Conservation (phyloP, 30 jellyfish, hydroid and myxozoan species). For the Cassiopea andromeda region DNA sequence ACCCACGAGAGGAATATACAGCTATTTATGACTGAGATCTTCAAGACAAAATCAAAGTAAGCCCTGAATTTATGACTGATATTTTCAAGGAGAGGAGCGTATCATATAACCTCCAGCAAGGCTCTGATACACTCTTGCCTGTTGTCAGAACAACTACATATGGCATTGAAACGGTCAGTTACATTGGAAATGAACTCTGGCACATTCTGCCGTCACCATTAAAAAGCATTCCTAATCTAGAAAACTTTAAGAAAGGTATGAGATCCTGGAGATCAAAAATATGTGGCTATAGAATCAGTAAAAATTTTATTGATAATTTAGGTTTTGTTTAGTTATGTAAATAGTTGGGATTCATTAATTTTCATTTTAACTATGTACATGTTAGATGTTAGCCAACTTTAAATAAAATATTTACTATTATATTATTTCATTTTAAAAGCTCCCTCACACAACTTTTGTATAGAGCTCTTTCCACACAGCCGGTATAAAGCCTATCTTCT, state of each 20-base stretch:
- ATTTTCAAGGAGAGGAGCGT: background rate
- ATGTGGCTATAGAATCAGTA: background rate
- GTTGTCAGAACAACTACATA: background rate
- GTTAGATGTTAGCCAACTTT: background rate
- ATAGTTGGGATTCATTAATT: background rate
- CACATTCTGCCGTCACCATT: background rate
- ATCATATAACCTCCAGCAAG: background rate
- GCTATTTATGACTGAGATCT: background rate
- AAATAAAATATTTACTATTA: no score
- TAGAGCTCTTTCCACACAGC: no score
- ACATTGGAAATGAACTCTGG: background rate
- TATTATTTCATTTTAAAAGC: no score
- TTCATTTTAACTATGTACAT: background rate
- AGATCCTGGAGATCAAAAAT: background rate
- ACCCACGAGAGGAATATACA: background rate
- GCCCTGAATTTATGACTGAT: background rate
- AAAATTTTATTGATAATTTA: background rate
- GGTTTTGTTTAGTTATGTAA: background rate
- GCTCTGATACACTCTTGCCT: background rate
- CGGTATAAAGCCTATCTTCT: no score
- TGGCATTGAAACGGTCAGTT: background rate
- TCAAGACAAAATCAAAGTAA: background rate
- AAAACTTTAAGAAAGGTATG: background rate
- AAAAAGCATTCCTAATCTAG: background rate
- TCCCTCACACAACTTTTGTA: no score